Evolutionary conservation across 2,113 vertebrate species (phyloP), one percentile per base, ranked within the genome.

Genomic region (Megaptera novaeangliae): DNA sequence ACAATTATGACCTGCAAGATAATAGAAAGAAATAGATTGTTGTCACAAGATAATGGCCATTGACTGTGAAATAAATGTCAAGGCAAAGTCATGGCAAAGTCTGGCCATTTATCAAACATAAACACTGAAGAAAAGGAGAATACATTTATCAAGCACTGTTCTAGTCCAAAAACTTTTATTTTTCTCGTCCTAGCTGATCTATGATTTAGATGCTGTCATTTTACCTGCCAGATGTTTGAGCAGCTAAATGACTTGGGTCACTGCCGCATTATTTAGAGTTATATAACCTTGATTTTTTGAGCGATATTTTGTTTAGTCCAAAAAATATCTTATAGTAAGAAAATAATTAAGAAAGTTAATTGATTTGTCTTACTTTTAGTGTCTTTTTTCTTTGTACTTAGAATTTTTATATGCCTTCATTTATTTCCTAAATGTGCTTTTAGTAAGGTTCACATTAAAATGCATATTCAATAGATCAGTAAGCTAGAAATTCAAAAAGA

Each of bases 131-230:
- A 46, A 77, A 96, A 96, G 86, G 36, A 57, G 31, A 49, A 77
- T 88, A 81, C 92, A 98, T 97, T 97, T 97, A 96, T 97, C 95
- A 98, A 96, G 80, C 49, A 96, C 69, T 92, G 80, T 81, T 92
- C 87, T 82, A 77, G 61, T 36, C 74, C 66, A 41, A 15, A 74
- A 90, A 66, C 6, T 95, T 85, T 81, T 96, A 46, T 95, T 97
- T 97, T 92, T 92, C 41, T 94, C 41, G 52, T 87, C 61, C 44
- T 34, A 23, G n/a, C 63, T 95, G 64, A 95, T 85, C 41, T 92
- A 34, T 96, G 94, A 97, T 97, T 98, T 97, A 97, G 96, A 77
- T 92, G 88, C 94, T 97, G 80, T 96, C 96, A 93, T 84, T 91
- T 88, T 39, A 97, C 75, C 83, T 78, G 64, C 71, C 81, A 94